Evolutionary conservation across 1,140 invertebrate species (phyloP), one percentile per base, ranked within the genome.

Genomic region (Elysia chlorotica): DNA sequence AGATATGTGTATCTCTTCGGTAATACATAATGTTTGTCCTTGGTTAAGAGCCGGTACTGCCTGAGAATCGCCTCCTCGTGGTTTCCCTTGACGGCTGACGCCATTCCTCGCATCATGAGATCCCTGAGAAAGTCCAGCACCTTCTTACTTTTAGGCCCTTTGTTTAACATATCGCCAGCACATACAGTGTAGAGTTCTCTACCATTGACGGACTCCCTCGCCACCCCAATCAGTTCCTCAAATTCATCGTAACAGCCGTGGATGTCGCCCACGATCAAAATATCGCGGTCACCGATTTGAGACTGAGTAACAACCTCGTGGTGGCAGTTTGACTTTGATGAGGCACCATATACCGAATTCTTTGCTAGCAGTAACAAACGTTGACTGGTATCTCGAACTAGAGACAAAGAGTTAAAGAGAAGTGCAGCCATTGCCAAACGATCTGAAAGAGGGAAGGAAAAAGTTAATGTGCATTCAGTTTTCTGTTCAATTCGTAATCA

Each of bases 221-320:
- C 80, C 19, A 75, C 59, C 2, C 57, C 54, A 3, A 88, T 74
- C 2, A 87, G 65, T 25, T 83, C 78, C 19, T 74, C 19, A 30
- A 88, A 73, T 75, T 88, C 87, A 59, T 85, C 83, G 53, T 74
- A 81, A 74, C 87, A 88, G 1, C 87, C 87, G 74, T 88, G 87
- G 0, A 88, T 79, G 73, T 88, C 87, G 19, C 87, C 87, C 31
- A 88, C 80, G 33, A 88, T 76, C 35, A 88, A 75, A 17, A 88
- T 73, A n/a, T 69, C 72, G 21, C 76, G 62, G 17, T 75, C 71
- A 31, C 38, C 31, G 14, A 84, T 66, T 36, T 72, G 69, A n/a
- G n/a, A n/a, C 14, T 79, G 75, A 31, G 54, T 62, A n/a, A 23
- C 54, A 6, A 84, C 30, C 17, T 62, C 67, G 14, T 73, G 5